These are phyloP conservation scores for Pantherophis vulpinus DNA, from an alignment of 2,797 vertebrate genomes.

Conservation along the genomic window DNA sequence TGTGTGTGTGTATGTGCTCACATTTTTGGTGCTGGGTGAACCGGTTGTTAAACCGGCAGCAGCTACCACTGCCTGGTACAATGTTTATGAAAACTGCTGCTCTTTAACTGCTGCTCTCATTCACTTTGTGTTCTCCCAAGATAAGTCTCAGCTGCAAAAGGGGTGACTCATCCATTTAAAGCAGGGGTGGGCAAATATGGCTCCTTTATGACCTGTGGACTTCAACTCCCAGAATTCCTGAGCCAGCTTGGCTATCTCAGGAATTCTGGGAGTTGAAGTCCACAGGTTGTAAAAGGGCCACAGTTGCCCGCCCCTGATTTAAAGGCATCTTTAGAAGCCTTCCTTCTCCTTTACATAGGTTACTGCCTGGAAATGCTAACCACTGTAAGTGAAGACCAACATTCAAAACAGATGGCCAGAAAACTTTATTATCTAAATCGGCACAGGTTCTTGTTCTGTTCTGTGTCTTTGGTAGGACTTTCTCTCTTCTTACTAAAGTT, in stretches of 20 bases:
- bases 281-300: no score
- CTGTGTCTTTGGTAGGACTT: neutral
- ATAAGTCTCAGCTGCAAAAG: neutral
- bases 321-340: neutral
- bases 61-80: no score
- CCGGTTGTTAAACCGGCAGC: no score
- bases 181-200: no score
- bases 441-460: neutral
- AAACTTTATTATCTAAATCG: neutral
- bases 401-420: neutral
- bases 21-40: no score
- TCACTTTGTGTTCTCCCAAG: neutral
- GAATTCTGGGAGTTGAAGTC: no score
- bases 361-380: neutral
- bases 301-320: neutral
- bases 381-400: neutral
- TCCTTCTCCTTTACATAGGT: neutral
- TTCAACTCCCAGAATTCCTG: no score
- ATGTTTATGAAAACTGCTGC: neutral
- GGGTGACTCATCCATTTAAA: neutral
- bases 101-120: neutral
- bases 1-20: no score
- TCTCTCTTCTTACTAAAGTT: neutral
- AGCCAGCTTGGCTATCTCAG: no score
- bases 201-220: no score